Evolutionary conservation across 2,113 vertebrate genomes (phyloP).

Genomic region (Rhinopithecus roxellana): DNA sequence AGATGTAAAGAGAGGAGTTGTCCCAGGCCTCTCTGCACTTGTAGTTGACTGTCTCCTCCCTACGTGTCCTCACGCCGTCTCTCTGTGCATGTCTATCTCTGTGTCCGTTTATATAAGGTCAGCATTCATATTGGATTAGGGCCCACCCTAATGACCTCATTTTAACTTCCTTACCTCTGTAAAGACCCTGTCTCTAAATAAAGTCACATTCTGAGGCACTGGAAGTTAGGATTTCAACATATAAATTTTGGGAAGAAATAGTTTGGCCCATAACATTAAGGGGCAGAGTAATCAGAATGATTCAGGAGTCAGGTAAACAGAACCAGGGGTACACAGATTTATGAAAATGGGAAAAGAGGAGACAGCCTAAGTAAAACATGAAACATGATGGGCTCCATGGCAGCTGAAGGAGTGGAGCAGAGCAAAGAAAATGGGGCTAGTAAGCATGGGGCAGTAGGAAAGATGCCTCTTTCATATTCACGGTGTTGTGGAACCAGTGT

Average conservation of each 20-base stretch:
- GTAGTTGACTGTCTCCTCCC: background rate
- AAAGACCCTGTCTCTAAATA: background rate
- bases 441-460: background rate
- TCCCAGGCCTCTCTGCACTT: background rate
- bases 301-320: background rate
- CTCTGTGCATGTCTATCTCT: background rate
- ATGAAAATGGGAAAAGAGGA: background rate
- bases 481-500: background rate
- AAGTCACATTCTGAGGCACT: background rate
- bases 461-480: background rate
- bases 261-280: background rate
- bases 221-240: background rate
- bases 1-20: background rate
- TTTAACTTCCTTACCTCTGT: background rate
- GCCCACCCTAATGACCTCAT: background rate
- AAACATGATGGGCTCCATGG: background rate
- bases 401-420: background rate
- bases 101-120: background rate
- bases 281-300: background rate
- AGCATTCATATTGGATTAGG: background rate
- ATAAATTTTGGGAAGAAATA: background rate
- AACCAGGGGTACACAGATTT: background rate
- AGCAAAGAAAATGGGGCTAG: background rate
- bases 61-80: background rate
- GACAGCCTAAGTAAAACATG: background rate